Conservation (phyloP, 2,888 invertebrate species). For the Polyploca ridens region DNA sequence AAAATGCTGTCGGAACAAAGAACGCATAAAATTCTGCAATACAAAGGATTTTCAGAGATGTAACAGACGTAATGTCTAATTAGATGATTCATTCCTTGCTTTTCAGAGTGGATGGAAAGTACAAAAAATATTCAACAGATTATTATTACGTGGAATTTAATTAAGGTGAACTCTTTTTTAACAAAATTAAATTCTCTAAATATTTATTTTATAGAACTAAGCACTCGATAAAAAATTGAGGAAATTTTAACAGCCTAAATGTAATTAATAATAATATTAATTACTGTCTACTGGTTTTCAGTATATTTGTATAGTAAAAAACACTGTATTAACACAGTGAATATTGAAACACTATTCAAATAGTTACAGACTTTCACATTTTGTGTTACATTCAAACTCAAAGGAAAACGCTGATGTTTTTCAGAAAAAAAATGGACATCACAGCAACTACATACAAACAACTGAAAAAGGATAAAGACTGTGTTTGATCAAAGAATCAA, state of each 20-base stretch:
- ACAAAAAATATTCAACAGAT: conserved; percentile 18
- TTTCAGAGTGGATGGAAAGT: conserved; percentile 40
- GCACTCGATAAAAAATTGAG: no score
- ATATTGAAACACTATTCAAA: not conserved
- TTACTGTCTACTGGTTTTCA: no score
- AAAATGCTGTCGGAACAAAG: conserved; percentile 72
- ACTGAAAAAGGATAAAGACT: not conserved
- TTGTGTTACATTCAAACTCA: not conserved
- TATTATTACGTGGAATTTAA: not conserved
- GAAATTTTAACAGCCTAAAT: no score
- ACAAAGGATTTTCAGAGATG: conserved; percentile 80
- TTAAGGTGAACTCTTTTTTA: not conserved
- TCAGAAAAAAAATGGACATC: not conserved
- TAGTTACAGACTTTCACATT: not conserved
- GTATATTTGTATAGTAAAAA: no score
- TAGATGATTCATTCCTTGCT: conserved; percentile 69
- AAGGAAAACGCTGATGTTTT: not conserved
- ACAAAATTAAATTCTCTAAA: no score
- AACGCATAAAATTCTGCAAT: conserved; percentile 77
- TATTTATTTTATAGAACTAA: no score
- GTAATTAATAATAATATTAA: no score
- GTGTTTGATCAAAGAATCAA: conserved; percentile 10
- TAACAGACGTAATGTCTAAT: conserved; percentile 79
- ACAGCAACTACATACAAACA: not conserved
- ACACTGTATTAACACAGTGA: no score